Evolutionary conservation across 2,888 invertebrate genomes (phyloP), one percentile per base, ranked within the genome.

Genomic region (Itoplectis maculator): DNA sequence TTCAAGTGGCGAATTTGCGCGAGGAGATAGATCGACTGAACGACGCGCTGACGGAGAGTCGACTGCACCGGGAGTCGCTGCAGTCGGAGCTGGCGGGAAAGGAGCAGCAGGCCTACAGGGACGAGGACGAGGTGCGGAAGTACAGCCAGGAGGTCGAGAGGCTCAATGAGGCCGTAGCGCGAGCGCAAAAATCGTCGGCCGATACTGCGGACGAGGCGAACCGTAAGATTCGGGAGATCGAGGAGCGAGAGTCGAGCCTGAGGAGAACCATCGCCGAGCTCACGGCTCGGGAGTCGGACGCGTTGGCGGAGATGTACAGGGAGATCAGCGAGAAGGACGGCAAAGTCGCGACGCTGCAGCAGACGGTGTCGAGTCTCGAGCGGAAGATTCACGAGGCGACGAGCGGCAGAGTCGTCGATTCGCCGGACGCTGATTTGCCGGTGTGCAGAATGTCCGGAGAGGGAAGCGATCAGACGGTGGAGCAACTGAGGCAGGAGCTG

Each of bases 271-370:
- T 78, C 8, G 40, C 18, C 7, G 80, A 84, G 59, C 69, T 84
- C 20, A 84, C 70, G 8, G 51, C n/a, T 3, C 42, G 79, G 23
- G 82, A 83, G 56, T 77, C 79, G 18, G 80, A 83, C 6, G 23
- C 76, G 7, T 18, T 83, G 13, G 76, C 73, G 0, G 79, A 77
- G 13, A 42, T 83, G 29, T 74, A 73, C 56, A 63, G 69, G 0
- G 83, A 80, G 56, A 65, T 83, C 1, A 74, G 84, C 61, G 88
- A 88, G 11, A 88, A 88, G 66, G 86, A 88, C 18, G 54, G 75
- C 13, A 85, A 87, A 59, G 82, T 89, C 0, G 76, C 84, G 47
- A 54, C 63, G 29, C 81, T 90, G 23, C 87, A 87, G 54, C 83
- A 84, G 49, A 87, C 86, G 40, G 69, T 87, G 0, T 75, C 82